Conservation (phyloP, 2,113 vertebrate species). For the Circaetus cinerascens region DNA sequence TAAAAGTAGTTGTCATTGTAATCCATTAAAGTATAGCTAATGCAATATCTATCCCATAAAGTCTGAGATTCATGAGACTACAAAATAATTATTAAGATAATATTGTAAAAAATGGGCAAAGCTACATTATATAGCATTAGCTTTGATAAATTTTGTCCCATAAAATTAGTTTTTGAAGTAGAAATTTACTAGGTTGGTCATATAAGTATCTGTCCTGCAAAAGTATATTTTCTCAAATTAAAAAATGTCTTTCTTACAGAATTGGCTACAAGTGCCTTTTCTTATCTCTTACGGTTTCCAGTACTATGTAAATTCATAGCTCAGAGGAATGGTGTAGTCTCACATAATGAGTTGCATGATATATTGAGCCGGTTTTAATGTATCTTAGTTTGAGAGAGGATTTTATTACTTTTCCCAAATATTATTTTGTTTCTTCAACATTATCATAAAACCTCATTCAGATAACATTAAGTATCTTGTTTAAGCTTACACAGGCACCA, state of each 20-base stretch:
- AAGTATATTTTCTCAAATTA: neutral
- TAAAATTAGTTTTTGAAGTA: neutral
- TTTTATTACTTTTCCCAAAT: constrained; percentile 13
- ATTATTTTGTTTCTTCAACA: neutral
- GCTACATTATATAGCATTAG: neutral
- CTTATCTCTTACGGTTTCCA: neutral
- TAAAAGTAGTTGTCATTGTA: neutral
- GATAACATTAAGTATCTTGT: constrained; percentile 19
- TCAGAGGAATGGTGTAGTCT: neutral
- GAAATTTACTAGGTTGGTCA: neutral
- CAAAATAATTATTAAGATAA: neutral
- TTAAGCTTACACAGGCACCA: constrained; percentile 17
- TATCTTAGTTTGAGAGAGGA: neutral
- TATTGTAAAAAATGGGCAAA: neutral
- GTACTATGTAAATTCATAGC: neutral
- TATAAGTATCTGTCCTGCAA: neutral
- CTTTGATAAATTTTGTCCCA: neutral
- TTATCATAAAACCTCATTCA: constrained; percentile 27
- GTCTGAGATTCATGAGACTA: neutral
- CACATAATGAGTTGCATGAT: neutral
- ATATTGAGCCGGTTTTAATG: neutral
- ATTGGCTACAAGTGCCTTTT: neutral
- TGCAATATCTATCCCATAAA: neutral
- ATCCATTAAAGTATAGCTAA: neutral
- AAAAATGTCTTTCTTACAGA: neutral